Evolutionary conservation across 2,797 vertebrate species (phyloP).

Genomic region (Setipinna tenuifilis): DNA sequence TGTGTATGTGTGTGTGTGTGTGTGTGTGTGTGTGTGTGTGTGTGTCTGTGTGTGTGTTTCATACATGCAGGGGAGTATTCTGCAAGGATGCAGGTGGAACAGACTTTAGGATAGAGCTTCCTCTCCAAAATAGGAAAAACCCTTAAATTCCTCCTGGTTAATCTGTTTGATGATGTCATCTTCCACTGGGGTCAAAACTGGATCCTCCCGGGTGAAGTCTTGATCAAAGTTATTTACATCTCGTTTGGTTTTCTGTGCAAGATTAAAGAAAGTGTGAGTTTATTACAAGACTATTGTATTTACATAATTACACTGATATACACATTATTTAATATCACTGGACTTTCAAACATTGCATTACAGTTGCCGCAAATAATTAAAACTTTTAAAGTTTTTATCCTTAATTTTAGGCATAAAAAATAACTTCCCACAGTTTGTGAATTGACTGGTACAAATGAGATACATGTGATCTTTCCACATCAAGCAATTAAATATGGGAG

Average conservation of each 20-base stretch:
- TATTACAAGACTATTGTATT: not conserved
- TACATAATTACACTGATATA: too few species aligned
- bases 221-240: slow-evolving; percentile 99
- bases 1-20: not conserved
- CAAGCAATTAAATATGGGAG: not conserved
- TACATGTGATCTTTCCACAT: too few species aligned
- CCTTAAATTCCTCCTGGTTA: slow-evolving; percentile 99
- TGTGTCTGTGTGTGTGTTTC: slow-evolving; percentile 45
- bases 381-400: too few species aligned
- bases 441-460: too few species aligned
- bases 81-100: slow-evolving; percentile 42
- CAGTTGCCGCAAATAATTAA: too few species aligned
- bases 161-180: slow-evolving; percentile 98
- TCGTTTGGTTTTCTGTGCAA: slow-evolving; percentile 94
- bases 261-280: not conserved
- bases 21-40: slow-evolving; percentile 4
- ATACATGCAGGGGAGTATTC: slow-evolving; percentile 35
- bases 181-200: slow-evolving; percentile 92
- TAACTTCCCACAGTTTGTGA: too few species aligned
- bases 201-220: slow-evolving; percentile 99
- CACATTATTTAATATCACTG: too few species aligned
- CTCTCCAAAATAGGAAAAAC: slow-evolving; percentile 97
- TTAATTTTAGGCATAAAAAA: too few species aligned
- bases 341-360: not conserved
- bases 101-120: slow-evolving; percentile 86